Base-by-base conservation (phyloP, 2,797 vertebrate genomes). In the Poeciliopsis presidionis region DNA sequence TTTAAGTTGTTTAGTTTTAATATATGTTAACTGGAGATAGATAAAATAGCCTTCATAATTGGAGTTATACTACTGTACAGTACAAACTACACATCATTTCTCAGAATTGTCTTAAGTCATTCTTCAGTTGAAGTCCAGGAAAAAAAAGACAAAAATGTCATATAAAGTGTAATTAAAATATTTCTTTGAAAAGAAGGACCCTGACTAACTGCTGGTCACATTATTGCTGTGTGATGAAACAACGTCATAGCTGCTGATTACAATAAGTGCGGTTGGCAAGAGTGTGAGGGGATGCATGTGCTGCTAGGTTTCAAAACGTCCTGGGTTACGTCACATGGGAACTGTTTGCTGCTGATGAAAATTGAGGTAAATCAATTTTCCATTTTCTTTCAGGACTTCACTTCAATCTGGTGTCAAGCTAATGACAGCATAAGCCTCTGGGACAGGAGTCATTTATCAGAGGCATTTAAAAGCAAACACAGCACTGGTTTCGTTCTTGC, bases 331-430 rank as follows among this genome's bases (percentile, higher is more conserved):
- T 81, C 86, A 81, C 83, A 63, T 89, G 90, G 91, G 92, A 93
- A 94, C 89, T 87, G 83, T 94, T 94, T 94, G 92, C 91, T 90
- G 86, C 33, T 79, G 90, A 91, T 92, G 87, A 93, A 94, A 93
- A 94, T 90, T 91, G 90, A 92, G 84, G 91, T 93, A 93, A 95
- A 96, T 95, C 92, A 95, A 95, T 95, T 95, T 95, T 94, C 94
- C 90, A 94, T 95, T 95, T 96, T 94, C 94, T 94, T 93, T 90
- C 81, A 90, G 90, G 91, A 91, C 90, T 94, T 94, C 80, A 89
- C 91, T 90, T 91, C 91, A 92, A 91, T 95, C 91, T 90, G 84
- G 85, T 92, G 92, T 94, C 92, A 90, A 80, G 89, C 88, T 95
- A 94, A 95, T 95, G 93, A 92, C 93, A 90, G 83, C 83, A 77